Evolutionary conservation across 2,888 invertebrate species (phyloP).

Genomic region (Pteria penguin): DNA sequence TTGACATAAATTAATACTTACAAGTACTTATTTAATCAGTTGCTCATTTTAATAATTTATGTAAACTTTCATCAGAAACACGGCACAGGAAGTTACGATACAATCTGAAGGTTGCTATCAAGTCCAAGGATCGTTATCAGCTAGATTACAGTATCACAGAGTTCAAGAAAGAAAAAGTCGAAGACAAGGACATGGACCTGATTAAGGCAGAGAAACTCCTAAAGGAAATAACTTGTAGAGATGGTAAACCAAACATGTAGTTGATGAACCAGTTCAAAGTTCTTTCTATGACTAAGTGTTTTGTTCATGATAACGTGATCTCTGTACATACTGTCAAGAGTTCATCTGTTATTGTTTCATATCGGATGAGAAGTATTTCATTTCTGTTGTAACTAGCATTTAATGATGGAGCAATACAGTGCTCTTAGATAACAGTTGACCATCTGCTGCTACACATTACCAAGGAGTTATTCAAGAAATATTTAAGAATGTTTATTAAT

Average conservation of each 20-base stretch:
- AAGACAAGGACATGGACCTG: slow-evolving; percentile 77
- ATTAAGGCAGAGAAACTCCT: slow-evolving; percentile 73
- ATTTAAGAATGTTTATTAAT: neutral
- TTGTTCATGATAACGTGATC: no score
- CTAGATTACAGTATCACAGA: slow-evolving; percentile 73
- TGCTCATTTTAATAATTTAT: neutral
- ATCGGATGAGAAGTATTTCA: no score
- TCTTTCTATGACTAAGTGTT: no score
- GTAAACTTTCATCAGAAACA: slow-evolving; percentile 54
- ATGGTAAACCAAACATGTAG: no score
- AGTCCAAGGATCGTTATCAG: slow-evolving; percentile 67
- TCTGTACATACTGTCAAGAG: no score
- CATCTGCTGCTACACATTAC: no score
- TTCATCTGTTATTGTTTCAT: no score
- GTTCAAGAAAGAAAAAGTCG: slow-evolving; percentile 74
- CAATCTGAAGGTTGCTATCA: slow-evolving; percentile 76
- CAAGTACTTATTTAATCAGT: neutral
- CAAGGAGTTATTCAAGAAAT: no score
- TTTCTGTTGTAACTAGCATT: no score
- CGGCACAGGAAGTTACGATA: slow-evolving; percentile 69
- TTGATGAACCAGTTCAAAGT: no score
- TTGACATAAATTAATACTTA: neutral
- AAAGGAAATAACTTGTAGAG: slow-evolving; percentile 70
- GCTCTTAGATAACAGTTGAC: no score
- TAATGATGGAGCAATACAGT: no score